A percentile compares a stretch with the other conserved stretches of the same genome.
These are phyloP conservation scores for Actias luna DNA, from an alignment of 2,888 invertebrate genomes.

Conservation along the genomic window DNA sequence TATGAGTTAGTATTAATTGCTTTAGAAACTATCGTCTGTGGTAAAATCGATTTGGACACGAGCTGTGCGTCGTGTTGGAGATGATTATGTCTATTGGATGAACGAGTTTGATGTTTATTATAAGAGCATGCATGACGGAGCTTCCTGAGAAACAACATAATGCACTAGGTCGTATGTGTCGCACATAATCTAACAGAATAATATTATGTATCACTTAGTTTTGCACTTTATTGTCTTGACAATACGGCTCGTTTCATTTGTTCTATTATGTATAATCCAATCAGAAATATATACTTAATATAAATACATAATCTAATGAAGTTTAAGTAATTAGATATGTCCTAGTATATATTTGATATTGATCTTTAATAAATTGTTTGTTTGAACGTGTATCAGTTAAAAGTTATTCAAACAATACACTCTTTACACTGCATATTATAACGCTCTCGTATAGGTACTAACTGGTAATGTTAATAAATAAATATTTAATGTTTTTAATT, in stretches of 20 bases:
- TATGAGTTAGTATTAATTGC: not conserved
- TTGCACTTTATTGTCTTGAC: not conserved
- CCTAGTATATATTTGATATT: too few relatives aligned
- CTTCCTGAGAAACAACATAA: not conserved
- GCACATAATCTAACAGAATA: constrained; percentile 18
- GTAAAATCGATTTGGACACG: not conserved
- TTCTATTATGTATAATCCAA: too few relatives aligned
- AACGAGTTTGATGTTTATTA: not conserved
- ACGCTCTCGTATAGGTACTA: not conserved
- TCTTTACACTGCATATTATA: not conserved
- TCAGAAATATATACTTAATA: too few relatives aligned
- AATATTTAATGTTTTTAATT: too few relatives aligned
- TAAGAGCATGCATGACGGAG: not conserved
- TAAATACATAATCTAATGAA: too few relatives aligned
- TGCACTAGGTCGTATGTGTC: constrained; percentile 21
- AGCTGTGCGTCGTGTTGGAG: not conserved
- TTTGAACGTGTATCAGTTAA: not conserved
- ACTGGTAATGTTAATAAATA: too few relatives aligned
- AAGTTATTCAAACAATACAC: not conserved
- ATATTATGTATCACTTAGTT: constrained; percentile 4
- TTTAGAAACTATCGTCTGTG: not conserved
- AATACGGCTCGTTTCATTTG: not conserved
- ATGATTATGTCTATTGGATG: not conserved
- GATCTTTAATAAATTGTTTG: too few relatives aligned
- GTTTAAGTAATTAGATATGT: too few relatives aligned